phyloP scores from a whole-genome alignment of 2,797 vertebrate genomes.

The Enteromius fasciolatus region DNA sequence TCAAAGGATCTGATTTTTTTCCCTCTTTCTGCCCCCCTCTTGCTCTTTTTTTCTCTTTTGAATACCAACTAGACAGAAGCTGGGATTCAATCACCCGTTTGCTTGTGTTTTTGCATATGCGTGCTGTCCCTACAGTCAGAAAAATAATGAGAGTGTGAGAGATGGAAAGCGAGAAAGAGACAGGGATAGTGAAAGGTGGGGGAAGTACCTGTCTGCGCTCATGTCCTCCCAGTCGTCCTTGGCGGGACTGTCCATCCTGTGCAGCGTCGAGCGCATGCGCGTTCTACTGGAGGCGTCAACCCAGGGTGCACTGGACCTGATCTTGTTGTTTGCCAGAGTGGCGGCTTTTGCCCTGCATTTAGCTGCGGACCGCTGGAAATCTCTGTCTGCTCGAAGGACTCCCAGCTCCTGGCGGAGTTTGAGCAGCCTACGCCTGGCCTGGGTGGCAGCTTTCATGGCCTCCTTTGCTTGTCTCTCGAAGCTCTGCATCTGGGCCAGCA shows the following conservation, averaged over 20 bases:
- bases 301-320: constrained; percentile 83
- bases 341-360: constrained; percentile 62
- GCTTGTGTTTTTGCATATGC: constrained; percentile 92
- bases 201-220: constrained; percentile 90
- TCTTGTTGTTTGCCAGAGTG: constrained; percentile 75
- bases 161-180: constrained; percentile 52
- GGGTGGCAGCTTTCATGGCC: constrained; percentile 70
- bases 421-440: constrained; percentile 76
- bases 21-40: constrained; percentile 60
- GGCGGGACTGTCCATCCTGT: constrained; percentile 84
- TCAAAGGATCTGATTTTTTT: constrained; percentile 95
- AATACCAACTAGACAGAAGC: constrained; percentile 98
- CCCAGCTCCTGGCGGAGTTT: constrained; percentile 79
- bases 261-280: constrained; percentile 89
- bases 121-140: constrained; percentile 85
- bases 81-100: constrained; percentile 99
- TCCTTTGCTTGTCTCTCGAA: constrained; percentile 75
- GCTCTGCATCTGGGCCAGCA: constrained; percentile 73
- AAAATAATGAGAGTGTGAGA: constrained; percentile 87
- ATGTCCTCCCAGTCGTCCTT: constrained; percentile 97
- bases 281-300: constrained; percentile 78
- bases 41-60: constrained; percentile 79
- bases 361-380: constrained; percentile 71
- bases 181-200: constrained; percentile 55
- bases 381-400: constrained; percentile 76